A percentile compares a stretch with the other conserved stretches of the same genome.
phyloP scores from a whole-genome alignment of 2,113 vertebrate species.

The Podarcis cretensis region DNA sequence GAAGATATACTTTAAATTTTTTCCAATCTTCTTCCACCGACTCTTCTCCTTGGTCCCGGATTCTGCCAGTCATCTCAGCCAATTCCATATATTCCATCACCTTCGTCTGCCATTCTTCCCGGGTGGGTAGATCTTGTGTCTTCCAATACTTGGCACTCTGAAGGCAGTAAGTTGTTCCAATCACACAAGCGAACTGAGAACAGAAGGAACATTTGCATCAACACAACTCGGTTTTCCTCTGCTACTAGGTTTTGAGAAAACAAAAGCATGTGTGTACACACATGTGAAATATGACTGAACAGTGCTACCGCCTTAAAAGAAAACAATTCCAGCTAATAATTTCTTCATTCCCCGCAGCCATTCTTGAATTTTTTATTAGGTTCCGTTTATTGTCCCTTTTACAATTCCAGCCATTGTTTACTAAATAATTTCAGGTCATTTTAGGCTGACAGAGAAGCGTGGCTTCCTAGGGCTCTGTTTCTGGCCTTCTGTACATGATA shows the following conservation, averaged over 20 bases:
- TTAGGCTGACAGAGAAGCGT: constrained; percentile 50
- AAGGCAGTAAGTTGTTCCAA: constrained; percentile 14
- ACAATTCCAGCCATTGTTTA: constrained; percentile 55
- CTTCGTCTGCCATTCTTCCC: too few species aligned
- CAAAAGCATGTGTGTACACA: constrained; percentile 29
- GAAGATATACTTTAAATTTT: too few species aligned
- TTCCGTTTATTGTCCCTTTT: constrained; percentile 63
- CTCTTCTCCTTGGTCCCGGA: too few species aligned
- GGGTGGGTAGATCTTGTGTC: too few species aligned
- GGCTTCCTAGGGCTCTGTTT: constrained; percentile 62
- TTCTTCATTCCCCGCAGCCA: constrained; percentile 49
- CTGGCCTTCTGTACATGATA: constrained; percentile 38
- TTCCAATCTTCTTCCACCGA: too few species aligned
- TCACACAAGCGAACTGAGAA: neutral
- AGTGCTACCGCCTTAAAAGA: constrained; percentile 54
- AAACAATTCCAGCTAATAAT: constrained; percentile 40
- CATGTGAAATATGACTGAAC: constrained; percentile 58
- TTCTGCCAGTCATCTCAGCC: too few species aligned
- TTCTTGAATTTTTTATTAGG: constrained; percentile 66
- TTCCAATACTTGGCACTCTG: neutral
- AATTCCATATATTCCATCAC: too few species aligned
- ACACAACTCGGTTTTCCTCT: constrained; percentile 29
- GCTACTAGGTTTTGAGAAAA: constrained; percentile 30
- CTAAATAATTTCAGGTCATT: constrained; percentile 58
- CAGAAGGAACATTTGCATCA: constrained; percentile 15